Evolutionary conservation across 2,888 invertebrate species (phyloP).

Genomic region (Endotricha flammealis): DNA sequence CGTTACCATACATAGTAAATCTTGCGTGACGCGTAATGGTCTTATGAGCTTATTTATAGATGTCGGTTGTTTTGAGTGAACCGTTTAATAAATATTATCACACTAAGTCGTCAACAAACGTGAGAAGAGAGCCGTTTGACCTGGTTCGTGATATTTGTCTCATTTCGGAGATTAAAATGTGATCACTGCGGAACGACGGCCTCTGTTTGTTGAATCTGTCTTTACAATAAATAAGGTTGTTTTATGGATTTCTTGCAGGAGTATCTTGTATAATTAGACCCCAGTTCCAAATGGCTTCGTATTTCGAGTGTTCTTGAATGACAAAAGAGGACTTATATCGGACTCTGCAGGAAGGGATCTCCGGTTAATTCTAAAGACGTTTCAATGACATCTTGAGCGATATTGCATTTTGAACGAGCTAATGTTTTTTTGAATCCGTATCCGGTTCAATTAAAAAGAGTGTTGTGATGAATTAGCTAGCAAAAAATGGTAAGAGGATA

Average conservation of each 20-base stretch:
- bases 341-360: constrained; percentile 46
- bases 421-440: constrained; percentile 52
- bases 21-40: constrained; percentile 71
- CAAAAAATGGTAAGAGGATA: constrained; percentile 32
- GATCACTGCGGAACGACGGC: constrained; percentile 61
- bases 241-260: constrained; percentile 45
- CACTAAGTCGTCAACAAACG: constrained; percentile 75
- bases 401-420: constrained; percentile 42
- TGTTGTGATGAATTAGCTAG: constrained; percentile 30
- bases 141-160: constrained; percentile 75
- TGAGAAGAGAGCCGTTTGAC: constrained; percentile 74
- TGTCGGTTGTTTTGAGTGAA: constrained; percentile 63
- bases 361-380: constrained; percentile 51
- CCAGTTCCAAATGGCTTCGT: constrained; percentile 52
- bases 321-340: constrained; percentile 63
- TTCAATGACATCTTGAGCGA: constrained; percentile 53
- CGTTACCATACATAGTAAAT: constrained; percentile 68
- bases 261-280: constrained; percentile 64
- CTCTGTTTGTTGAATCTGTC: constrained; percentile 65
- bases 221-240: constrained; percentile 63
- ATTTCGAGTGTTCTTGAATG: constrained; percentile 58
- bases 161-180: constrained; percentile 70
- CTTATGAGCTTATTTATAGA: constrained; percentile 69
- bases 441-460: constrained; percentile 56
- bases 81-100: constrained; percentile 77